These are phyloP conservation scores for Lipophrys pholis DNA, from an alignment of 2,113 vertebrate species.

Conservation along the genomic window DNA sequence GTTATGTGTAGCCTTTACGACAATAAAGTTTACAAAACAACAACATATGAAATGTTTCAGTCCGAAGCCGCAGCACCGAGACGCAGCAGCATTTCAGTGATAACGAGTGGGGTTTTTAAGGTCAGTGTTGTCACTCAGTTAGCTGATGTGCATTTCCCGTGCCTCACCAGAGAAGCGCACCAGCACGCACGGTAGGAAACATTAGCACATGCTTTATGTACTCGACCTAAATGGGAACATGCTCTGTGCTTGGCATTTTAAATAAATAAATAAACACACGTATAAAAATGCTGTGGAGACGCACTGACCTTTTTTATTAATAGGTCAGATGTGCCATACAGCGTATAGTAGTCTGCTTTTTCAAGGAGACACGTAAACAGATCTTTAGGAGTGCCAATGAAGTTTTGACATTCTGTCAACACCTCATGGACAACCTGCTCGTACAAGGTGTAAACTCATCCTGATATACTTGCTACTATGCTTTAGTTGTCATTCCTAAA, in stretches of 20 bases:
- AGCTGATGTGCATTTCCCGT: background rate
- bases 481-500: slow-evolving; percentile 13
- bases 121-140: slow-evolving; percentile 6
- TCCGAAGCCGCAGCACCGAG: background rate
- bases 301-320: background rate
- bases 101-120: slow-evolving; percentile 16
- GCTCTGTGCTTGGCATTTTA: background rate
- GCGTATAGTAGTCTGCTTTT: background rate
- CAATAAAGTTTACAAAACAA: too few relatives aligned
- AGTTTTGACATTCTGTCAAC: too few relatives aligned
- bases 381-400: background rate
- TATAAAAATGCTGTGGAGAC: background rate
- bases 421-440: too few relatives aligned
- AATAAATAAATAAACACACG: slow-evolving; percentile 7
- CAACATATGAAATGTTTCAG: background rate
- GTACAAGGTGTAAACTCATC: background rate
- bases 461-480: background rate
- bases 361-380: background rate
- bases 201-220: background rate
- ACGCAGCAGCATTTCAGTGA: background rate
- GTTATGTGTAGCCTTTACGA: too few relatives aligned
- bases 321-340: background rate
- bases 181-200: background rate
- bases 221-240: slow-evolving; percentile 1
- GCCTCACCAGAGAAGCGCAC: background rate